Conservation (phyloP, 1,140 invertebrate genomes). For the Trialeurodes vaporariorum region DNA sequence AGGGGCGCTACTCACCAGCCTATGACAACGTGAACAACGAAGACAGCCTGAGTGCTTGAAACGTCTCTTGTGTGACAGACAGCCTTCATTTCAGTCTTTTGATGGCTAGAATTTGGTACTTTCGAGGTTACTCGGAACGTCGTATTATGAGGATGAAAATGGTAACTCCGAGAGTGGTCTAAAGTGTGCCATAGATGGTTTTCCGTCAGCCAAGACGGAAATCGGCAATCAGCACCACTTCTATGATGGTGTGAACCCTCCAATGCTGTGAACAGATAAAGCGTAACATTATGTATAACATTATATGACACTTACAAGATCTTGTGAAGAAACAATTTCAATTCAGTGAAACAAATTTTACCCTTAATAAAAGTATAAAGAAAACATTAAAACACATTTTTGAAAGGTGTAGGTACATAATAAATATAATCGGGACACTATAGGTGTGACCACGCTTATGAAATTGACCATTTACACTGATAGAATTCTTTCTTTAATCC, state of each 20-base stretch:
- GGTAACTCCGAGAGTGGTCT: constrained; percentile 50
- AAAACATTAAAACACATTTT: no score
- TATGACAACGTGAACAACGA: constrained; percentile 55
- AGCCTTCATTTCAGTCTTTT: constrained; percentile 19
- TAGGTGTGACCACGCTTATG: no score
- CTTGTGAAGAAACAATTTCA: no score
- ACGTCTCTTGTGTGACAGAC: constrained; percentile 19
- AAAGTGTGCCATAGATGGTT: constrained; percentile 56
- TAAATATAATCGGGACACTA: no score
- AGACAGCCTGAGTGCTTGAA: constrained; percentile 38
- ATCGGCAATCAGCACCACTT: constrained; percentile 42
- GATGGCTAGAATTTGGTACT: constrained; percentile 3
- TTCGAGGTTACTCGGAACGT: constrained; percentile 40
- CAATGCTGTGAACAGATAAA: constrained; percentile 11
- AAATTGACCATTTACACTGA: no score
- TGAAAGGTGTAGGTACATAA: no score
- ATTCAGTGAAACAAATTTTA: no score
- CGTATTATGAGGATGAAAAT: constrained; percentile 49
- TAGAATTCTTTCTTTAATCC: no score
- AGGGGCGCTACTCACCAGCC: constrained; percentile 44
- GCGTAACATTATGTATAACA: no score
- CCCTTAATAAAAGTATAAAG: no score
- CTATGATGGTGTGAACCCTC: constrained; percentile 18
- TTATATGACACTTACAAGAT: no score
- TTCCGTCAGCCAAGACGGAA: constrained; percentile 50